Percentiles rank a stretch among this genome's conserved stretches.
These are phyloP conservation scores for Limnothrissa miodon DNA, from an alignment of 2,113 vertebrate species.

Conservation along the genomic window DNA sequence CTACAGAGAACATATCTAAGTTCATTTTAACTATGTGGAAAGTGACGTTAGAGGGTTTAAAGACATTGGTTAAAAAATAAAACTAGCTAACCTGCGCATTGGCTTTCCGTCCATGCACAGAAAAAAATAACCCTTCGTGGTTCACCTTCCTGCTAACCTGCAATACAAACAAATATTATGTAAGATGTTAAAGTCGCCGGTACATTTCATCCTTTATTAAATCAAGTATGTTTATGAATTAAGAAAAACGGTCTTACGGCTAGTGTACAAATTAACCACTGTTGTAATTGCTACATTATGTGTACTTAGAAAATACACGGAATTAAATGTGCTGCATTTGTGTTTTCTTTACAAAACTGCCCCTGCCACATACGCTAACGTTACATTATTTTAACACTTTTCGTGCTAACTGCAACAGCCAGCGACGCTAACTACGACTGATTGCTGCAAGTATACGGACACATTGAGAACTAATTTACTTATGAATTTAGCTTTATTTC, in stretches of 20 bases:
- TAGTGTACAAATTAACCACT: background rate
- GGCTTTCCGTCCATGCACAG: slow-evolving; percentile 94
- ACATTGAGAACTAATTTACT: background rate
- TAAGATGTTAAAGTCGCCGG: too few relatives aligned
- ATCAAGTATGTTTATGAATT: too few relatives aligned
- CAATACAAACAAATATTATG: background rate
- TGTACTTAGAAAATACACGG: background rate
- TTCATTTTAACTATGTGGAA: background rate
- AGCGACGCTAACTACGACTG: background rate
- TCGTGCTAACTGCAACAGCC: background rate
- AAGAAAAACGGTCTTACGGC: background rate
- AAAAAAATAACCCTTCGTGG: slow-evolving; percentile 74
- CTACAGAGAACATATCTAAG: background rate
- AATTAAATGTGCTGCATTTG: background rate
- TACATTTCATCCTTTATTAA: too few relatives aligned
- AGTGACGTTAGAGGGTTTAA: background rate
- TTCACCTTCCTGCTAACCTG: slow-evolving; percentile 55
- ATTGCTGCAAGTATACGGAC: background rate
- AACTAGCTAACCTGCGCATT: slow-evolving; percentile 98
- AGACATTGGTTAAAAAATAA: too few relatives aligned
- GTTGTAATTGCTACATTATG: background rate
- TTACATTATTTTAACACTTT: background rate
- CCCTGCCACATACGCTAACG: background rate
- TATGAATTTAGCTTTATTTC: background rate
- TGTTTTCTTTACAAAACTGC: background rate